Conservation (phyloP, 1,140 invertebrate species). For the Hormaphis cornu region DNA sequence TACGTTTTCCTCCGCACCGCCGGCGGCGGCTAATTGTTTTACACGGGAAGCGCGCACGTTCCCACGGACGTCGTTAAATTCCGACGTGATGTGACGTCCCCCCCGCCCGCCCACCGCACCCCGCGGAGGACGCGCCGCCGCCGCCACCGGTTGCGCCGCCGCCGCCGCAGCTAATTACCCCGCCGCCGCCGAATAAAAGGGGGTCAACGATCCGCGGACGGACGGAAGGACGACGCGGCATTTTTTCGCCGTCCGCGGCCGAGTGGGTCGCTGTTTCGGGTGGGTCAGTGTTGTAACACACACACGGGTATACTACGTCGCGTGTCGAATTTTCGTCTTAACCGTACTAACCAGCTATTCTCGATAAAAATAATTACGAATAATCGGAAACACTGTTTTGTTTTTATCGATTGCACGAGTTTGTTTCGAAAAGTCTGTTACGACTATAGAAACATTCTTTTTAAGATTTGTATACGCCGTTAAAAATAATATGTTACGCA, state of each 20-base stretch:
- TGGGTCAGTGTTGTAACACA: not conserved
- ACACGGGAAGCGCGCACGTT: constrained; percentile 32
- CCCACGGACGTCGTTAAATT: constrained; percentile 24
- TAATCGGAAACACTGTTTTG: too few relatives aligned
- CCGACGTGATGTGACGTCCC: constrained; percentile 23
- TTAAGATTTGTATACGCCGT: too few relatives aligned
- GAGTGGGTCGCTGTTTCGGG: too few relatives aligned
- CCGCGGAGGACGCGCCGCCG: not conserved
- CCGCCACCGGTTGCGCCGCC: not conserved
- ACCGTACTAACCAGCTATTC: too few relatives aligned
- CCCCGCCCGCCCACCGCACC: not conserved
- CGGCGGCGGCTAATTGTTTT: constrained; percentile 20
- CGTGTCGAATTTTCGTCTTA: too few relatives aligned
- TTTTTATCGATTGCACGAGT: too few relatives aligned
- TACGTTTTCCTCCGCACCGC: not conserved
- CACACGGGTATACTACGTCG: not conserved
- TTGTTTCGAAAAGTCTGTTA: too few relatives aligned
- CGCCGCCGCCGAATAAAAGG: not conserved
- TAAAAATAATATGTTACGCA: too few relatives aligned
- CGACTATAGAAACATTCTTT: too few relatives aligned
- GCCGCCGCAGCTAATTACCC: not conserved
- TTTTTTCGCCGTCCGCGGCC: not conserved
- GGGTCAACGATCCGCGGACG: not conserved
- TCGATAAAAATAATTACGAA: too few relatives aligned
- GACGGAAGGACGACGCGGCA: not conserved